Conservation (phyloP, 2,888 invertebrate genomes). For the Drosophila maculinotata region DNA sequence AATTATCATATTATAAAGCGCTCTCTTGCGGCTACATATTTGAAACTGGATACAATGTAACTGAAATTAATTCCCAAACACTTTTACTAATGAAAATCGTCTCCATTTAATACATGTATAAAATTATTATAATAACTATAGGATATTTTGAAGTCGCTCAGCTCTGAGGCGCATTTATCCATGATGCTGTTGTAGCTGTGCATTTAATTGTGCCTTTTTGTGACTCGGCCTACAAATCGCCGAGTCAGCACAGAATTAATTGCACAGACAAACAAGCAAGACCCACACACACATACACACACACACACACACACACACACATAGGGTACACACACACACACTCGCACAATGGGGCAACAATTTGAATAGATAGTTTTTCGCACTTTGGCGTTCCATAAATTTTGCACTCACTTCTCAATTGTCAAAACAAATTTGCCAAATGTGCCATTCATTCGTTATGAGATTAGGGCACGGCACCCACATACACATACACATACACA, state of each 20-base stretch:
- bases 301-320: neutral
- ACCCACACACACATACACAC: constrained; percentile 6
- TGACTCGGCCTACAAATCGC: constrained; percentile 61
- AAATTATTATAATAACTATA: neutral
- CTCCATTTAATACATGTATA: no score
- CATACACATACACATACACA: constrained; percentile 4
- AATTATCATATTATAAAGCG: no score
- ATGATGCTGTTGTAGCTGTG: constrained; percentile 40
- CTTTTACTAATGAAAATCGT: no score
- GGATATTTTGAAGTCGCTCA: constrained; percentile 8
- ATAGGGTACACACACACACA: constrained; percentile 3
- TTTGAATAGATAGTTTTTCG: constrained; percentile 65
- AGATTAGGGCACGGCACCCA: constrained; percentile 64
- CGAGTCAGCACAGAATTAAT: constrained; percentile 78
- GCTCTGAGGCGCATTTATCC: constrained; percentile 15
- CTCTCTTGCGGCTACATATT: no score
- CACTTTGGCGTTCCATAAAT: constrained; percentile 60
- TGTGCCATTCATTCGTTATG: constrained; percentile 81
- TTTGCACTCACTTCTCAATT: constrained; percentile 73
- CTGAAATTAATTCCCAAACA: no score
- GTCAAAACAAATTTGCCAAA: constrained; percentile 81
- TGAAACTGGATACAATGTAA: no score
- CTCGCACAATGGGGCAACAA: constrained; percentile 4
- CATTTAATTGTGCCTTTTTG: constrained; percentile 63
- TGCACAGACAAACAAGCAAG: constrained; percentile 50